Evolutionary conservation across 2,797 vertebrate species (phyloP), one percentile per base, ranked within the genome.

Genomic region (Aldrovandia affinis): DNA sequence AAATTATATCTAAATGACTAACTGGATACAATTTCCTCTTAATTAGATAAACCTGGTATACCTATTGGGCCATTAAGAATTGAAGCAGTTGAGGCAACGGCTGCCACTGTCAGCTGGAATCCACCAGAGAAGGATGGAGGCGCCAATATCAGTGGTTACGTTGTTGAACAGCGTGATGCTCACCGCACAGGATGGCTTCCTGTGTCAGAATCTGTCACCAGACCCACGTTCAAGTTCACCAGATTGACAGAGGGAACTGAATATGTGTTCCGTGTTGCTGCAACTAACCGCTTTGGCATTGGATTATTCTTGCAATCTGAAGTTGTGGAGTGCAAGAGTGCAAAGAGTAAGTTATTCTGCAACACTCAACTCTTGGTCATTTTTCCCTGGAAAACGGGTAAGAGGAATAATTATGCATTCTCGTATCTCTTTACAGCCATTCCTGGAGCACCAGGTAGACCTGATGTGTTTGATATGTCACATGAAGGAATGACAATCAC

Each of bases 401-500:
- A 15, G 55, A 84, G 33, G 36, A 39, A 33, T 78, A 14, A 78
- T 25, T 83, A 81, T 82, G n/a, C 10, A 44, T 25, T 47, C 4
- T 73, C 50, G 78, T 83, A 42, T 82, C 81, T 36, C 6, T 73
- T 0, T 82, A 30, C 88, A 99, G 98, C 96, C 88, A 94, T 98
- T 89, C 97, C 98, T 87, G 97, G 96, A 92, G 96, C 97, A 89
- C 97, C 98, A 88, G 97, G 96, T 91, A 97, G 91, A 86, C 97
- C 97, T 85, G 97, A 98, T 90, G 93, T 99, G 85, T 93, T 99
- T 89, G 98, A 99, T 89, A 90, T 97, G 68, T 97, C 97, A 86
- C 97, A 97, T 86, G 98, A 99, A 85, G 98, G 98, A 84, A 99
- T 99, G 98, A 99, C 98, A 9, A 85, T 99, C 88, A 98, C 97